Conservation (phyloP, 1,140 invertebrate genomes). For the Drosophila trapezifrons region DNA sequence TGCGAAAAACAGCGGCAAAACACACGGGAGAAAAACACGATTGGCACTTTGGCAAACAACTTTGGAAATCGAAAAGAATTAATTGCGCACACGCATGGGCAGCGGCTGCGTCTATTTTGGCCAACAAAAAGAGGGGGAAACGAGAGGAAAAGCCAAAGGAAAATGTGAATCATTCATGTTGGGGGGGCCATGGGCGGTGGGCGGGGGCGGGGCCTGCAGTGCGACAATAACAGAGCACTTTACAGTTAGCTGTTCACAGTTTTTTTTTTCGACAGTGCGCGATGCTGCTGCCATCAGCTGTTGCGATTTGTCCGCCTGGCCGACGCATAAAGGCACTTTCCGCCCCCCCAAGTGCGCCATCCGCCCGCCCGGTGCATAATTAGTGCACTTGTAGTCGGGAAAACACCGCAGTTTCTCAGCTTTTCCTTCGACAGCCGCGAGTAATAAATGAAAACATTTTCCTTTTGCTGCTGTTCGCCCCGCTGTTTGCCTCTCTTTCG, state of each 20-base stretch:
- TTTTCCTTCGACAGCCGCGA: slow-evolving; percentile 51
- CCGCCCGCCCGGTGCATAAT: slow-evolving; percentile 54
- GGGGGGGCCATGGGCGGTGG: slow-evolving; percentile 50
- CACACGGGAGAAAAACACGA: slow-evolving; percentile 56
- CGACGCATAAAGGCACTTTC: slow-evolving; percentile 62
- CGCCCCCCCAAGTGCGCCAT: slow-evolving; percentile 14
- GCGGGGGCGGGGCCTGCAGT: slow-evolving; percentile 48
- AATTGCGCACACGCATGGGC: slow-evolving; percentile 76
- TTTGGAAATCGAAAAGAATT: slow-evolving; percentile 62
- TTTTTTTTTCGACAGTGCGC: slow-evolving; percentile 18
- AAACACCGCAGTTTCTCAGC: slow-evolving; percentile 22
- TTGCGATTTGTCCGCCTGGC: slow-evolving; percentile 63
- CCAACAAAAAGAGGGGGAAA: slow-evolving; percentile 30
- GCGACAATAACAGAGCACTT: slow-evolving; percentile 67
- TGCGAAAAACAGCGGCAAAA: slow-evolving; percentile 52
- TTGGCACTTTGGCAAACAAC: slow-evolving; percentile 66
- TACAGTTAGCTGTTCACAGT: slow-evolving; percentile 42
- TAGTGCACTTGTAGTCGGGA: slow-evolving; percentile 39
- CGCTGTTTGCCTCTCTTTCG: slow-evolving; percentile 70
- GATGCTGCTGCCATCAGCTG: slow-evolving; percentile 70
- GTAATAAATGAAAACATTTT: slow-evolving; percentile 78
- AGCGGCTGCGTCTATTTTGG: slow-evolving; percentile 37
- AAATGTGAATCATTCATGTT: slow-evolving; percentile 77
- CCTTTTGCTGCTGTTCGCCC: slow-evolving; percentile 71
- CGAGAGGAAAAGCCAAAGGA: slow-evolving; percentile 48